Evolutionary conservation across 2,113 vertebrate genomes (phyloP), one percentile per base, ranked within the genome.

Genomic region (Chionodraco myersi): DNA sequence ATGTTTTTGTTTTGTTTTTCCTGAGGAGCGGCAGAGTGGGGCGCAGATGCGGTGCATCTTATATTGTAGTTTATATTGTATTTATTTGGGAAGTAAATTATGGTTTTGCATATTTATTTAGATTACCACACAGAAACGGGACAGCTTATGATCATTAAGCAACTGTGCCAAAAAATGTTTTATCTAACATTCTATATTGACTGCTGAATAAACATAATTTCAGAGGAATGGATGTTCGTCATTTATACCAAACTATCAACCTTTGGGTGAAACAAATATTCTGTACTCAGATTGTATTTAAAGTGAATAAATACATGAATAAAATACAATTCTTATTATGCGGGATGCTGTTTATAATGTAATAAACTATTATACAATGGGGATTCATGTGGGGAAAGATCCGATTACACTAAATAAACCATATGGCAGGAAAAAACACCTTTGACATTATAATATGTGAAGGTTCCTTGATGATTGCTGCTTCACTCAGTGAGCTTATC

Each of bases 41-140:
- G 80, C 79, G 77, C 76, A 76, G 94, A 94, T 94, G 94, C 93
- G 75, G 92, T 93, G 93, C 95, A 93, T 95, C 93, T 93, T 89
- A 41, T 92, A 79, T 90, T 93, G 86, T 94, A 89, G 91, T 91
- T 93, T 85, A 85, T 92, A 81, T 89, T 83, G 86, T 95, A 95
- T 96, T 96, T 95, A 95, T 95, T 96, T 91, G 86, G 90, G 83
- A 92, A 91, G 84, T 93, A 93, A 94, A 91, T 94, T 92, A 93
- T 93, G 91, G 74, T 93, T 92, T 92, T 91, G 88, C 83, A 93
- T 95, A 95, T 95, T 95, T 95, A 95, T 95, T 93, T 93, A 95
- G 92, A 92, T 80, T 86, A 89, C 78, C 76, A 89, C 79, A 91
- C 80, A 86, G 82, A 93, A 90, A 89, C 70, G 75, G 91, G 91